Base-by-base conservation (phyloP, 2,888 invertebrate species). In the Hybos culiciformis region DNA sequence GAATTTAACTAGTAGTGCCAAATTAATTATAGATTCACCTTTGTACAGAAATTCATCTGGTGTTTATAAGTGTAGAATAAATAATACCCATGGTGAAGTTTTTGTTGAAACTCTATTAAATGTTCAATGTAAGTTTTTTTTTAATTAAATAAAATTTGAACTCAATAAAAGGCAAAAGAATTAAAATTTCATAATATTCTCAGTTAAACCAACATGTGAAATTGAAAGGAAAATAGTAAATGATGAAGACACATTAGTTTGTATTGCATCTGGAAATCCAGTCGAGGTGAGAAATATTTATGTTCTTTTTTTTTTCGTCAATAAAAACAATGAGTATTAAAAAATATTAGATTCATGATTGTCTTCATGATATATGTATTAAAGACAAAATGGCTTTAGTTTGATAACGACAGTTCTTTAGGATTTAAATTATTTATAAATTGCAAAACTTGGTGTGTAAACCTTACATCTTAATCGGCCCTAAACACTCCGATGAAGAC, bases 171-270 rank as follows among this genome's bases (percentile, higher is more conserved):
- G n/a, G n/a, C n/a, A n/a, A 34, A 43, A 38, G 6, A 41, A 43
- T 40, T 41, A 31, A 14, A 23, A 14, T 41, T 24, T 36, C 7
- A 5, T 5, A 15, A 41, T 48, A 41, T 44, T 49, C 49, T 41
- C 67, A 91, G 91, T 76, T 69, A 77, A 83, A 53, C 91, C 91
- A 2, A 82, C 83, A 56, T 92, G 91, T 60, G 77, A 78, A 41
- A 83, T 92, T 54, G 77, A 79, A 48, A 77, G 79, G 54, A 73
- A 71, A 31, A 80, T 82, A 57, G 70, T 77, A 41, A 74, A 84
- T 47, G 85, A 85, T 21, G 75, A 77, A 49, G 79, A 83, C 60
- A 78, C 83, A 42, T 69, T 91, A 41, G 75, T 83, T 31, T 92
- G 92, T 63, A 79, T 79, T 18, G 87, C 85, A 1, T 70, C 72